These are phyloP conservation scores for Ernsta delagoae DNA, from an alignment of 2,888 invertebrate genomes.

Conservation along the genomic window DNA sequence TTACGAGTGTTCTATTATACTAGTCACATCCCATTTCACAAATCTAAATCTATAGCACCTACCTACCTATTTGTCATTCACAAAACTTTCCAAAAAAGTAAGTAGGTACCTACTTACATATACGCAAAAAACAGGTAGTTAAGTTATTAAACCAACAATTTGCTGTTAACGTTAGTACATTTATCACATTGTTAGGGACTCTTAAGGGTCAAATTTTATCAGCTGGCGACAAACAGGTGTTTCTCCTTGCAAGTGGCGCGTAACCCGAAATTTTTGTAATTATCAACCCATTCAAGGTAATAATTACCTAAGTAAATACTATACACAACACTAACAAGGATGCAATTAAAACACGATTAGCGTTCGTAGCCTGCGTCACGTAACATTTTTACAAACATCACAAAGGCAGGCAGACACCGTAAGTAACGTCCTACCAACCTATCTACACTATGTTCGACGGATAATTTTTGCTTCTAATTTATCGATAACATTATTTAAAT, in stretches of 20 bases:
- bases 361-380: constrained; percentile 27
- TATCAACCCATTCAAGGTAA: constrained; percentile 55
- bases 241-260: constrained; percentile 43
- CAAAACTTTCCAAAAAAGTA: too few species aligned
- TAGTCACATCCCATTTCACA: too few species aligned
- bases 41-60: too few species aligned
- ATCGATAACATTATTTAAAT: too few species aligned
- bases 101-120: too few species aligned
- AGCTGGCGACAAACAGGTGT: constrained; percentile 60
- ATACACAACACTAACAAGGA: constrained; percentile 53
- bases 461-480: too few species aligned
- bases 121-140: constrained; percentile 24
- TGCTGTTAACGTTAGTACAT: constrained; percentile 27
- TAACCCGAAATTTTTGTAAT: constrained; percentile 60
- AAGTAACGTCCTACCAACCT: too few species aligned
- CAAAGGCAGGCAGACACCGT: too few species aligned
- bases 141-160: constrained; percentile 28
- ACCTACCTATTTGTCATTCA: too few species aligned
- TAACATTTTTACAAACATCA: background rate
- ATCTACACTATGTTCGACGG: too few species aligned
- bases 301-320: constrained; percentile 66
- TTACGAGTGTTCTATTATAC: too few species aligned
- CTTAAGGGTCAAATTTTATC: constrained; percentile 58
- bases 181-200: constrained; percentile 50
- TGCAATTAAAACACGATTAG: constrained; percentile 65